phyloP scores from a whole-genome alignment of 2,888 invertebrate genomes.

The Eupithecia pulchellata region DNA sequence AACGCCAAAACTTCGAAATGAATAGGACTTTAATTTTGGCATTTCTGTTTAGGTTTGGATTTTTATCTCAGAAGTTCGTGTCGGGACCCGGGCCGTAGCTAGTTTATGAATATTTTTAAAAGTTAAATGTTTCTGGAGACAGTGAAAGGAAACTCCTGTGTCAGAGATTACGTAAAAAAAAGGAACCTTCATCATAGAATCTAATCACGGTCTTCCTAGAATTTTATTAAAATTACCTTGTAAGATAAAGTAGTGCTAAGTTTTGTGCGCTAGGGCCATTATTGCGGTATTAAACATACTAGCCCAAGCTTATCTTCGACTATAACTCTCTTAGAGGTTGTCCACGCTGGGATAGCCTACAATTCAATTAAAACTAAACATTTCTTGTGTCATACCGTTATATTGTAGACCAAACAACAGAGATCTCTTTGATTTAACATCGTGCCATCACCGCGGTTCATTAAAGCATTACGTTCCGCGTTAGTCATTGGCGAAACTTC shows the following conservation, averaged over 20 bases:
- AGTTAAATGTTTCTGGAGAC: neutral
- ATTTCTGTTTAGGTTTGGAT: too few species aligned
- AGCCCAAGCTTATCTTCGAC: neutral
- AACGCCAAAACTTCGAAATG: neutral
- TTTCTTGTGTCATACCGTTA: neutral
- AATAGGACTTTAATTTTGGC: neutral
- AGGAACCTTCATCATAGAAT: neutral
- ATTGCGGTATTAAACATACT: neutral
- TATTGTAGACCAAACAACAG: conserved; percentile 5
- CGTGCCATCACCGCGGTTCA: conserved; percentile 14
- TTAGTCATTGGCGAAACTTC: conserved; percentile 36
- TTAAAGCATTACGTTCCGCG: conserved; percentile 16
- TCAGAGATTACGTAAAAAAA: neutral
- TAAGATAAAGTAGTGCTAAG: neutral
- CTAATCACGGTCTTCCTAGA: neutral
- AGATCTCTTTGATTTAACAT: conserved; percentile 15
- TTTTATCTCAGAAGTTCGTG: neutral
- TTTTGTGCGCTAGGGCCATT: neutral
- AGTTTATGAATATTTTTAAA: neutral
- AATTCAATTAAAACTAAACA: conserved; percentile 6
- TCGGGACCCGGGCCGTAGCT: neutral
- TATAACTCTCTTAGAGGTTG: neutral
- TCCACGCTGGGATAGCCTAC: neutral
- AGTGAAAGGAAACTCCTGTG: neutral
- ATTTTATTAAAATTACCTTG: neutral